These are phyloP conservation scores for Discoglossus pictus DNA, from an alignment of 2,797 vertebrate genomes.

Conservation along the genomic window DNA sequence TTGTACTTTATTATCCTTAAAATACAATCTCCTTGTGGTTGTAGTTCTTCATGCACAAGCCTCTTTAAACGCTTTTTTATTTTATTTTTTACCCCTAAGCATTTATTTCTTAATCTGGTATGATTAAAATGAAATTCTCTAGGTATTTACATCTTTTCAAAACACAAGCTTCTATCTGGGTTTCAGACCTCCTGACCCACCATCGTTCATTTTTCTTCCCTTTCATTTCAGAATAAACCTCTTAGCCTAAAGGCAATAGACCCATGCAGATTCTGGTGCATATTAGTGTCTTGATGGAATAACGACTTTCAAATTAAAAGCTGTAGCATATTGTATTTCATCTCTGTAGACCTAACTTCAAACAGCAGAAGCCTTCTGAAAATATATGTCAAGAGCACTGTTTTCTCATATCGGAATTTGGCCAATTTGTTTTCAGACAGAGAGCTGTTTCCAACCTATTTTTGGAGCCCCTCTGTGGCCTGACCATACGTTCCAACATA, in stretches of 20 bases:
- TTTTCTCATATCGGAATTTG: conserved; percentile 81
- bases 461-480: conserved; percentile 89
- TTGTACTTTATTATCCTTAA: conserved; percentile 11
- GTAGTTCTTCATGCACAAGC: conserved; percentile 54
- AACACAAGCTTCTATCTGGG: conserved; percentile 52
- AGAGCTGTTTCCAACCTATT: conserved; percentile 86
- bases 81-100: conserved; percentile 43
- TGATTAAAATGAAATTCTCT: conserved; percentile 52
- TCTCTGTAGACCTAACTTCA: conserved; percentile 63
- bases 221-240: conserved; percentile 70
- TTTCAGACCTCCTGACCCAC: conserved; percentile 57
- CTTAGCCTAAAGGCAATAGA: conserved; percentile 63
- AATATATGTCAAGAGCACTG: conserved; percentile 77
- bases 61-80: conserved; percentile 32
- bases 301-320: conserved; percentile 63
- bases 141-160: conserved; percentile 53
- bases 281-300: conserved; percentile 65
- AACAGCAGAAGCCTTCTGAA: conserved; percentile 69
- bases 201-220: conserved; percentile 63
- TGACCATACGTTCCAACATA: conserved; percentile 85
- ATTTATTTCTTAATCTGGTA: conserved; percentile 29
- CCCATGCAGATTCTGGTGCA: conserved; percentile 68
- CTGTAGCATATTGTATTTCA: conserved; percentile 59
- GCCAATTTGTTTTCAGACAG: conserved; percentile 92
- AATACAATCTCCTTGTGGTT: conserved; percentile 45